Base-by-base conservation (phyloP, 2,113 vertebrate species). In the Sphaerodactylus townsendi region DNA sequence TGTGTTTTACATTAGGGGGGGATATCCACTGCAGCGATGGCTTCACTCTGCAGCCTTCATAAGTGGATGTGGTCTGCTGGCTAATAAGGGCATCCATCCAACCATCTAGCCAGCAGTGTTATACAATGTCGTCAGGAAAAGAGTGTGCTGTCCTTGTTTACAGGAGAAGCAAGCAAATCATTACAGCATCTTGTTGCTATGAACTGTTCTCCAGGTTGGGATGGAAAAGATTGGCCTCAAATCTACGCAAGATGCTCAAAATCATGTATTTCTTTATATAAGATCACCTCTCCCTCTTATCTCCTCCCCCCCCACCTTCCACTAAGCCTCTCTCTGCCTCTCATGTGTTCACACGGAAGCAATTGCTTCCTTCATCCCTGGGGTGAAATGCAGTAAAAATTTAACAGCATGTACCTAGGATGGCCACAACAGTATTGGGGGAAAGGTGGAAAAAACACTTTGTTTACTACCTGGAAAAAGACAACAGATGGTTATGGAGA, bases 1-100 rank as follows among this genome's bases (percentile, higher is more conserved):
- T 9, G 59, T 44, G 69, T 75, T 82, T 17, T 64, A 81, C 50
- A 75, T 13, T 48, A 88, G 79, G 41, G 4, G 56, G 85, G 65
- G 75, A 14, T 10, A 48, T 48, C 59, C 56, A 35, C 13, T 30
- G 25, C 35, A 68, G 25, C 21, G 25, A 35, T 28, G 19, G 64
- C 33, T 68, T 68, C 15, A 76, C 10, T 66, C 15, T n/a, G 33
- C 81, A 83, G 44, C 72, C 30, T 46, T 66, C 25, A 62, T 62
- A 30, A 28, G 46, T 41, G 15, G n/a, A 50, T 68, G 46, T 66
- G 44, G 33, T 39, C 17, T 46, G 28, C 30, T 75, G 74, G 56
- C 41, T 65, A 46, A 25, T 46, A 50, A 65, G 23, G 81, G 28
- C 44, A 66, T 66, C 62, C 44, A 66, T 66, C 62, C 44, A 62